Base-by-base conservation (phyloP, 2,797 vertebrate genomes). In the Todus mexicanus region DNA sequence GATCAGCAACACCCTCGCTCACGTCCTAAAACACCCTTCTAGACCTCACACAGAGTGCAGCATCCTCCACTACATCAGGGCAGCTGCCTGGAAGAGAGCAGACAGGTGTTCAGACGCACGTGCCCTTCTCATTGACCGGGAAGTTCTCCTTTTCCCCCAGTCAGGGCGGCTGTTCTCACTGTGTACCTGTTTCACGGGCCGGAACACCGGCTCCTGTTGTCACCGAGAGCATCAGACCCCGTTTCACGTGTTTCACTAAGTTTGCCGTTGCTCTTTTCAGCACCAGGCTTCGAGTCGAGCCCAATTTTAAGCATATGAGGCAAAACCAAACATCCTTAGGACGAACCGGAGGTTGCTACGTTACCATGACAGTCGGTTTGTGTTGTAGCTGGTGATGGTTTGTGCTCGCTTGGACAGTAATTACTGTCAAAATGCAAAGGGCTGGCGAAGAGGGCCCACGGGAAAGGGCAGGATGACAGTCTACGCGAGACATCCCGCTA, bases 381-480 rank as follows among this genome's bases (percentile, higher is more conserved):
- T 73, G 43, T 73, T 79, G 48, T 79, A 92, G 96, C 89, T 93
- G 84, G 70, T 84, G 94, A 95, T 89, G 95, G 94, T 94, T 96
- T 95, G 91, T 84, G 95, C 97, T 97, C 96, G 96, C 94, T 93
- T 95, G 96, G 89, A 90, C 95, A 90, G 74, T 91, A 97, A 97
- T 97, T 96, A 95, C 97, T 92, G 94, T 96, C 96, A 96, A 92
- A 97, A 96, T 42, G 75, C 92, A 95, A 95, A 89, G 94, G 92
- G 90, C 84, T 92, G 93, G 94, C 5, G 56, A 95, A 90, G 84
- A 92, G 94, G 94, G 78, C 97, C 95, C 95, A 77, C 14, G 88
- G 97, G 95, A 92, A 95, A 97, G 96, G 96, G 95, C 95, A 96
- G 91, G 63, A 96, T 97, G 96, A 97, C 96, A 96, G 93, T 91